Evolutionary conservation across 2,888 invertebrate species (phyloP).

Genomic region (Odiellus spinosus): DNA sequence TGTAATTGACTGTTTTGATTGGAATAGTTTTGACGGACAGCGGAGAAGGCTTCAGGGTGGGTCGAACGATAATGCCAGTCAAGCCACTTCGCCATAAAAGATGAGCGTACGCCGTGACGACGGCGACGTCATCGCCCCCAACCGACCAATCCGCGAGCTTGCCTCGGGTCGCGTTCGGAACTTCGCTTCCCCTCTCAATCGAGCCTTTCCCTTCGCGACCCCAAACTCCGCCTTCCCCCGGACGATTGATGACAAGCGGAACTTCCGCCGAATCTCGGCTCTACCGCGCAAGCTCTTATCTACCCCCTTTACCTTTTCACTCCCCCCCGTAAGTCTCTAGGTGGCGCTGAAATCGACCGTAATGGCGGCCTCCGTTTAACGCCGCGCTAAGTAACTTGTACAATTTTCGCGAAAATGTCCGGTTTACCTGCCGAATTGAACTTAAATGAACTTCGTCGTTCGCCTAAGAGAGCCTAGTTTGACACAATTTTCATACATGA

Average conservation of each 20-base stretch:
- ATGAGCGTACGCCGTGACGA: constrained; percentile 21
- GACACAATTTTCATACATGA: no score
- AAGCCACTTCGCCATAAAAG: constrained; percentile 22
- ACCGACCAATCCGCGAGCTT: constrained; percentile 13
- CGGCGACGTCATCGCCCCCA: constrained; percentile 15
- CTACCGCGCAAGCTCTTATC: constrained; percentile 1
- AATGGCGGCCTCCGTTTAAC: no score
- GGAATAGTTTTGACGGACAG: constrained; percentile 21
- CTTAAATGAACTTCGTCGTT: no score
- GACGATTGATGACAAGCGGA: constrained; percentile 20
- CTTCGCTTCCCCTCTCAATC: constrained; percentile 20
- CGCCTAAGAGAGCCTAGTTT: no score
- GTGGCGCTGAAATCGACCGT: no score
- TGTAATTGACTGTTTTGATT: constrained; percentile 22
- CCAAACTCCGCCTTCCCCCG: constrained; percentile 9
- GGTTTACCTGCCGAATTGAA: no score
- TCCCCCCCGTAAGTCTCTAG: no score
- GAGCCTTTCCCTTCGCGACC: constrained; percentile 17
- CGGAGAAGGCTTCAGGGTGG: constrained; percentile 21
- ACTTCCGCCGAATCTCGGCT: constrained; percentile 12
- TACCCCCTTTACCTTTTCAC: no score
- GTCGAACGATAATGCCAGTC: constrained; percentile 23
- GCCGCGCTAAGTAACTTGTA: no score
- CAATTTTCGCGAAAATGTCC: no score
- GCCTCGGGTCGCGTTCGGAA: constrained; percentile 13